Base-by-base conservation (phyloP, 2,888 invertebrate species). In the Agriopis leucophaearia region DNA sequence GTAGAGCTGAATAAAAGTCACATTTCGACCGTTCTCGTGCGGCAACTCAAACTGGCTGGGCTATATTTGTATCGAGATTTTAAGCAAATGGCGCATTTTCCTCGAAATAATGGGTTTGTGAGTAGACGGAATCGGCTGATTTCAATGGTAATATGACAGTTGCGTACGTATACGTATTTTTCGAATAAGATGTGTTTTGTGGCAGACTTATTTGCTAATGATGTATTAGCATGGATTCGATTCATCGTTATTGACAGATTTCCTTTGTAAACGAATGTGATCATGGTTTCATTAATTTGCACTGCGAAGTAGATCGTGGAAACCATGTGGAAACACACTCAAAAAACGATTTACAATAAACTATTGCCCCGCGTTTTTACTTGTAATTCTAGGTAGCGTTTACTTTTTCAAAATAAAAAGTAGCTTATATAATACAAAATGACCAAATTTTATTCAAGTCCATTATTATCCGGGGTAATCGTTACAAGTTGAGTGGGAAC, bases 51-150 rank as follows among this genome's bases (percentile, higher is more conserved):
- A 54, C 58, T 62, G 48, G 45, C 8, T 38, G n/a, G n/a, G 40
- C 48, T 48, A 48, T 66, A 81, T 82, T 81, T 77, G 84, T 85
- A 87, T 88, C 82, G 86, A 78, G 82, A 85, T 84, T 86, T 88
- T 84, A 86, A 83, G 83, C 82, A 88, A 89, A 88, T 86, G 81
- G 85, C 80, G 79, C 83, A 83, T 82, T 59, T 59, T 81, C 71
- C 74, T 72, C 75, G 75, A 81, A 83, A 85, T 88, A 84, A 85
- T 81, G 74, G 79, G 74, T 78, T 71, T 77, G 77, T 72, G 75
- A 84, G 79, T 81, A 78, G 75, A 73, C 74, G 75, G 75, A 83
- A 85, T 83, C 79, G 82, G 83, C 82, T 85, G 82, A 83, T 87
- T 88, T 80, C 78, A 72, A 87, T 88, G 85, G 81, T 84, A 86